Conservation (phyloP, 2,888 invertebrate genomes). For the Scrobipalpa atriplicella region DNA sequence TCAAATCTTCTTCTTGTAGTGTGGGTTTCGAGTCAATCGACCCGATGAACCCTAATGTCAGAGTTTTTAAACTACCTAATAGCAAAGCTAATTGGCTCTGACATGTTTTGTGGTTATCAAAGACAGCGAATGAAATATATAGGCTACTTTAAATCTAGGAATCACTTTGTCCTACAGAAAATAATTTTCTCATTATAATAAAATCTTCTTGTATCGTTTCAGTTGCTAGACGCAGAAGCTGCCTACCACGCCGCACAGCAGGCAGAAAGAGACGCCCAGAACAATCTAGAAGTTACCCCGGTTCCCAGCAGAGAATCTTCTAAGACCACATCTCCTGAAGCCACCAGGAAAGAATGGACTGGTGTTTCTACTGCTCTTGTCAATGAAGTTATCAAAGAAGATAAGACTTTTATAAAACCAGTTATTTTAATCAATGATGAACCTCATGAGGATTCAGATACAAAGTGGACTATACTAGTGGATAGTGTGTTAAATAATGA, state of each 20-base stretch:
- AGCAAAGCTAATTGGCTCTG: too few species aligned
- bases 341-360: slow-evolving; percentile 47
- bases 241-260: slow-evolving; percentile 48
- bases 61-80: too few species aligned
- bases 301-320: slow-evolving; percentile 56
- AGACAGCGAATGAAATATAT: too few species aligned
- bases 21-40: too few species aligned
- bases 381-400: slow-evolving; percentile 52
- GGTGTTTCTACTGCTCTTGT: slow-evolving; percentile 51
- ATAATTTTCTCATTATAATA: slow-evolving; percentile 24
- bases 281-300: slow-evolving; percentile 59
- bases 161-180: too few species aligned
- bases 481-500: slow-evolving; percentile 60
- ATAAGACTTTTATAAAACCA: slow-evolving; percentile 55
- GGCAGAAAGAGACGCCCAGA: slow-evolving; percentile 39
- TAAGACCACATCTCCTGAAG: slow-evolving; percentile 54
- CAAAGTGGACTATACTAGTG: slow-evolving; percentile 63
- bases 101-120: too few species aligned
- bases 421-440: slow-evolving; percentile 74
- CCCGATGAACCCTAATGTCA: too few species aligned
- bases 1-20: too few species aligned
- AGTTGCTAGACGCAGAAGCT: slow-evolving; percentile 68
- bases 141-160: too few species aligned
- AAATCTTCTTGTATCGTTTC: slow-evolving; percentile 44
- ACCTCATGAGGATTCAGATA: slow-evolving; percentile 70